Evolutionary conservation across 2,113 vertebrate species (phyloP), one percentile per base, ranked within the genome.

Genomic region (Donacobius atricapilla): DNA sequence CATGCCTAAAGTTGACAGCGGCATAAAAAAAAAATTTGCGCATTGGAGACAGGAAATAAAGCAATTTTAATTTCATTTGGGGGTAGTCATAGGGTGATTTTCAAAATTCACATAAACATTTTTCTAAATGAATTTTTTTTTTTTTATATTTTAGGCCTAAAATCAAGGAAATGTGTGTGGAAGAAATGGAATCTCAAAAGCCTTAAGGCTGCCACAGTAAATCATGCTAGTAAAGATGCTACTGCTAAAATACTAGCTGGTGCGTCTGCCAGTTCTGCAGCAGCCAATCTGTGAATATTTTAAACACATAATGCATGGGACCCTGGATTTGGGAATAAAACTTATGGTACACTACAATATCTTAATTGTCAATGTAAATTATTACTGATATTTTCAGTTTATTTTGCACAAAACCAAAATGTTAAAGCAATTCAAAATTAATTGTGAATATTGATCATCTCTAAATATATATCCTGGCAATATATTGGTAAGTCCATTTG

Each of bases 101-200:
- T 93, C 28, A 87, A 57, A 95, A 95, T 83, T 54, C 44, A 27
- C 31, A 70, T 48, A 77, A 93, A 76, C 24, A 45, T 83, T 93
- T 65, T 95, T 80, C 48, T 96, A 78, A 96, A 47, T 88, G 28
- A 42, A 18, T 3, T 83, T 92, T 92, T 94, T 42, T 85, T 92
- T 92, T 94, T 42, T 13, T 24, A 4, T 2, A 72, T 95, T 70
- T 94, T 86, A 90, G 93, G 89, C 91, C 47, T 96, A 78, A 97
- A 94, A 6, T 96, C 89, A 77, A 80, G 40, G 56, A 95, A 78
- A 80, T 80, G 39, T 47, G 25, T 91, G 57, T 97, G 94, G 97
- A 94, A 42, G 42, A 94, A 91, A 42, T 97, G 94, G 93, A 94
- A 93, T 77, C 51, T 97, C 15, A 23, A 77, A 65, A 79, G 51